Conservation (phyloP, 2,888 invertebrate genomes). For the Mesorhabditis sp. region DNA sequence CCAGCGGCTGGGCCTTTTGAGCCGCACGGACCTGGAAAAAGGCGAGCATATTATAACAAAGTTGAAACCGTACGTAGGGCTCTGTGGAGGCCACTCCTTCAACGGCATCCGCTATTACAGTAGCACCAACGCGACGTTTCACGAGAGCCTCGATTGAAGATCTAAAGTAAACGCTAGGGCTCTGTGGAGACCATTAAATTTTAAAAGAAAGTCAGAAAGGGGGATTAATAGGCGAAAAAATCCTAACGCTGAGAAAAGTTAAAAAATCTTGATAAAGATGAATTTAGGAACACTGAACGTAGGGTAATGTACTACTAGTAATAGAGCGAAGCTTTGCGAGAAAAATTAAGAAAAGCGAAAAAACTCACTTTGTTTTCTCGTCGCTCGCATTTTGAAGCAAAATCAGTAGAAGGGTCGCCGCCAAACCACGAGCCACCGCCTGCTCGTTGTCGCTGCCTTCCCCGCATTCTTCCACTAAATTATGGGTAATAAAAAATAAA, state of each 20-base stretch:
- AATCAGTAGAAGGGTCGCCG: conserved; percentile 86
- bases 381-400: conserved; percentile 62
- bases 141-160: neutral
- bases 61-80: conserved; percentile 68
- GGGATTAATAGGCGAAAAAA: too few species aligned
- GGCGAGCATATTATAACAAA: too few species aligned
- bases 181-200: too few species aligned
- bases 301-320: too few species aligned
- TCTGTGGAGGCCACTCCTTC: conserved; percentile 82
- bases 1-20: conserved; percentile 84
- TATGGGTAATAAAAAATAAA: conserved; percentile 39
- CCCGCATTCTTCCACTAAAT: conserved; percentile 69
- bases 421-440: conserved; percentile 78
- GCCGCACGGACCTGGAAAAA: conserved; percentile 68
- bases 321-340: conserved; percentile 64
- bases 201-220: conserved; percentile 70
- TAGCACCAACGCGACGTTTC: conserved; percentile 81
- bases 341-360: conserved; percentile 57
- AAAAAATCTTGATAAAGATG: too few species aligned
- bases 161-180: conserved; percentile 7
- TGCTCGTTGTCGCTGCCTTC: conserved; percentile 75
- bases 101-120: conserved; percentile 76
- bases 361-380: conserved; percentile 16
- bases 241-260: too few species aligned
- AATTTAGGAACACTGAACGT: too few species aligned